A percentile compares a stretch with the other conserved stretches of the same genome.
These are phyloP conservation scores for Penaeus indicus DNA, from an alignment of 1,140 invertebrate genomes.

Conservation along the genomic window DNA sequence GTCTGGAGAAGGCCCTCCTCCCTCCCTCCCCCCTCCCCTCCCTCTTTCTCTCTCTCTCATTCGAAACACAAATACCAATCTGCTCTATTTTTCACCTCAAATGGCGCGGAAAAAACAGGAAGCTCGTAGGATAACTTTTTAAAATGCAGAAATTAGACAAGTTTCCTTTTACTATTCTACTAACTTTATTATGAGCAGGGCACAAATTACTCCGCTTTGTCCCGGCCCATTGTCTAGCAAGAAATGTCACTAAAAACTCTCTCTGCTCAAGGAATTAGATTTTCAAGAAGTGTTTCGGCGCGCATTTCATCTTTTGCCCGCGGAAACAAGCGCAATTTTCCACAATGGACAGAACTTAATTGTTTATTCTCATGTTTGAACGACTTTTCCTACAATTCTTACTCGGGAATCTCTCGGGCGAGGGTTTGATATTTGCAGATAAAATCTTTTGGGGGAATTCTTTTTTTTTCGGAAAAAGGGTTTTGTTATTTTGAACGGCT, in stretches of 20 bases:
- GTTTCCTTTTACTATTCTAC: constrained; percentile 59
- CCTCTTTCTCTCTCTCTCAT: constrained; percentile 38
- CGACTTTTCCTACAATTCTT: neutral
- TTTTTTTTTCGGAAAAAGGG: neutral
- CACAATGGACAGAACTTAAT: constrained; percentile 59
- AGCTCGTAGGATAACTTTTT: constrained; percentile 58
- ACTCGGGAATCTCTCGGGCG: no score
- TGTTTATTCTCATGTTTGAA: constrained; percentile 51
- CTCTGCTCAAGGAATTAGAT: constrained; percentile 49
- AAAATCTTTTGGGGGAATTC: neutral
- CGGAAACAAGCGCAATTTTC: constrained; percentile 46
- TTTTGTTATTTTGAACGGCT: neutral
- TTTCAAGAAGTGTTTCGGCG: constrained; percentile 48
- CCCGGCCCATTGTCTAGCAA: constrained; percentile 48
- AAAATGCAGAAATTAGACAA: constrained; percentile 64
- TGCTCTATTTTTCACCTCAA: constrained; percentile 63
- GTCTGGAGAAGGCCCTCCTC: no score
- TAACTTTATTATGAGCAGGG: constrained; percentile 63
- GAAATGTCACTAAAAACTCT: constrained; percentile 13
- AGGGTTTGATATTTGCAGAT: no score
- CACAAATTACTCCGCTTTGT: constrained; percentile 62
- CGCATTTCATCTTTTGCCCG: constrained; percentile 45
- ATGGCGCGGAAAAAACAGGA: constrained; percentile 63
- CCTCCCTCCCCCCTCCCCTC: neutral
- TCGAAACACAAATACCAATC: constrained; percentile 64